Evolutionary conservation across 2,888 invertebrate genomes (phyloP).

Genomic region (Branchipolynoe longqiensis): DNA sequence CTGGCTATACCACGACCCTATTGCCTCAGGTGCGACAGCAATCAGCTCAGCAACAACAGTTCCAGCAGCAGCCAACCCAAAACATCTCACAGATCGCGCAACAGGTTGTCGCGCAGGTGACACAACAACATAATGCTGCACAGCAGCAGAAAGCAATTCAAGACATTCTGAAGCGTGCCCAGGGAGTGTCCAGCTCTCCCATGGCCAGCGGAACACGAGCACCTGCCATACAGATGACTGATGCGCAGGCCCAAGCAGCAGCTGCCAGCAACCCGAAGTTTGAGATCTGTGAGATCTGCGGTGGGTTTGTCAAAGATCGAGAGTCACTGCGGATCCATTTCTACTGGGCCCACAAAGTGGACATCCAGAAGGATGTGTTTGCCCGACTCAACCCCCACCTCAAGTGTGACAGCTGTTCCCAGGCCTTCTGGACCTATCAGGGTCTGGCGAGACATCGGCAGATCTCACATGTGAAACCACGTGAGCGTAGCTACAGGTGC

Average conservation of each 20-base stretch:
- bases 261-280: constrained; percentile 49
- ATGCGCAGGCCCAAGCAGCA: constrained; percentile 16
- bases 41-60: not conserved
- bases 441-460: constrained; percentile 96
- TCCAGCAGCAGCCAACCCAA: not conserved
- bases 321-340: constrained; percentile 96
- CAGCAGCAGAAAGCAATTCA: constrained; percentile 54
- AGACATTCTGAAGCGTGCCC: constrained; percentile 47
- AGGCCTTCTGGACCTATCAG: constrained; percentile 97
- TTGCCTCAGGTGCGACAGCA: constrained; percentile 27
- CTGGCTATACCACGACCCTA: constrained; percentile 16
- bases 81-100: constrained; percentile 48
- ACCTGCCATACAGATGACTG: not conserved
- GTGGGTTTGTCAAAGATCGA: constrained; percentile 96
- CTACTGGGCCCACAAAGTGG: constrained; percentile 96
- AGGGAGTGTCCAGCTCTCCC: not conserved
- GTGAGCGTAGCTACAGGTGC: constrained; percentile 62
- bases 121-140: constrained; percentile 37
- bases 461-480: constrained; percentile 79
- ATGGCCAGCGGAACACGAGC: not conserved
- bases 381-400: constrained; percentile 87
- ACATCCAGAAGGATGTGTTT: constrained; percentile 77
- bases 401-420: constrained; percentile 97
- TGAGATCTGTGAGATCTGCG: constrained; percentile 97
- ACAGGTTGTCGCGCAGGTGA: constrained; percentile 41